Evolutionary conservation across 2,113 vertebrate genomes (phyloP), one percentile per base, ranked within the genome.

Genomic region (Nestor notabilis): DNA sequence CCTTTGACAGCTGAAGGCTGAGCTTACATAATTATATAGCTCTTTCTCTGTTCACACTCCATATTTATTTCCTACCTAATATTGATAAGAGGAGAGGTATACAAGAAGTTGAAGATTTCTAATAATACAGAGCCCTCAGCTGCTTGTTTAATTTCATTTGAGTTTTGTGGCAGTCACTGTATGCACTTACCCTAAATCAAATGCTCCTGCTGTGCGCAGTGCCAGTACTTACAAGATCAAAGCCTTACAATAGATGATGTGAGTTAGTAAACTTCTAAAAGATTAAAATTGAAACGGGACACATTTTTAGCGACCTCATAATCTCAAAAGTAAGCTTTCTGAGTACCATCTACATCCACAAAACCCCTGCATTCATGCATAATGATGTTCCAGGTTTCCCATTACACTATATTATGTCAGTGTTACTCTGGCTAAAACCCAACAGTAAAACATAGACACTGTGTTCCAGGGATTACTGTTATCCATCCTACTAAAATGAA

Each of bases 141-240:
- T 71, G 86, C 90, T 92, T 94, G 90, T 90, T 94, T 95, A 96
- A 96, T 92, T 96, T 94, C 76, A 75, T 52, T 88, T 33, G 60
- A 88, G 83, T 93, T 92, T 86, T 79, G 88, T 87, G 80, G 83
- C 86, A 96, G 88, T 35, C 94, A 92, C 92, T 2, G 2, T 85
- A 75, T 71, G 94, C 86, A 82, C 83, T 93, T 95, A 83, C 27
- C 85, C 85, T 91, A 90, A 92, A 95, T 94, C 90, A 94, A 95
- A 94, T 84, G 83, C 41, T 95, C 96, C 95, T 89, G 94, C 94
- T 96, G 95, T 96, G 95, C 95, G 87, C 90, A 94, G 88, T 87
- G 90, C 85, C 93, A 93, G 80, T 61, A 92, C 86, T 94, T 95
- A 89, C 27, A 87, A 93, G 83, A 96, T 96, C 94, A 97, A 97